Percentiles rank a stretch among this genome's conserved stretches.
phyloP scores from a whole-genome alignment of 2,797 vertebrate species.

The Tenualosa thibaudeaui region DNA sequence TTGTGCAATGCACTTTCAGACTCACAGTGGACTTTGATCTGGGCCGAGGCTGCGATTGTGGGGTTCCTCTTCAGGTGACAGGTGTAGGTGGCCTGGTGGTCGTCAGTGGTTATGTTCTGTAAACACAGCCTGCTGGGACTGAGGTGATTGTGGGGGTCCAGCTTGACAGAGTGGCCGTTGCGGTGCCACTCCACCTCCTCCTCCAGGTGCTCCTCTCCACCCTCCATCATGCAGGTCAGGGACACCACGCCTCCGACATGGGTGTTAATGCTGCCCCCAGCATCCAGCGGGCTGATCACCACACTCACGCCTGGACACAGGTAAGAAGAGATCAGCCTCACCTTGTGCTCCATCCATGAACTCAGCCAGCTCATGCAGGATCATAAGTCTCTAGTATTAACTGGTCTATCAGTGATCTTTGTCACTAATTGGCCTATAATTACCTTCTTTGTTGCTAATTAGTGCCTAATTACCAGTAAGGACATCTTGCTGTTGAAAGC shows the following conservation, averaged over 20 bases:
- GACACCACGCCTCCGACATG: constrained; percentile 7
- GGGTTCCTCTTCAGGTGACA: constrained; percentile 66
- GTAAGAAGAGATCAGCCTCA: not conserved
- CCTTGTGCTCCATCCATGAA: not conserved
- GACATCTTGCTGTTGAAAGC: not conserved
- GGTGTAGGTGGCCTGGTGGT: constrained; percentile 68
- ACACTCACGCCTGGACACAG: constrained; percentile 9
- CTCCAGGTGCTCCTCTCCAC: not conserved
- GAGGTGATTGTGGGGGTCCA: constrained; percentile 67
- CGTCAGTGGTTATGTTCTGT: constrained; percentile 51
- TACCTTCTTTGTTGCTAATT: not conserved
- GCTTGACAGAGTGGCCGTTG: constrained; percentile 45
- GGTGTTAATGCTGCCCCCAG: not conserved
- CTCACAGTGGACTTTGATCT: constrained; percentile 76
- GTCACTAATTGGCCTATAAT: not conserved
- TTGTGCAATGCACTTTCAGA: constrained; percentile 22
- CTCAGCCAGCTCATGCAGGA: not conserved
- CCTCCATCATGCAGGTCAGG: constrained; percentile 26
- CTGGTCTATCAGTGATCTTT: not conserved
- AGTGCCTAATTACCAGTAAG: not conserved
- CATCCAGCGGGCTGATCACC: not conserved
- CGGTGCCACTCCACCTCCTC: constrained; percentile 72
- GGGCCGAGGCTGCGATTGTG: constrained; percentile 62
- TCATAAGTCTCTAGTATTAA: not conserved
- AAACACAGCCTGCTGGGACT: constrained; percentile 74